phyloP scores from a whole-genome alignment of 2,888 invertebrate species.

The Pachycephus smyrnensis region DNA sequence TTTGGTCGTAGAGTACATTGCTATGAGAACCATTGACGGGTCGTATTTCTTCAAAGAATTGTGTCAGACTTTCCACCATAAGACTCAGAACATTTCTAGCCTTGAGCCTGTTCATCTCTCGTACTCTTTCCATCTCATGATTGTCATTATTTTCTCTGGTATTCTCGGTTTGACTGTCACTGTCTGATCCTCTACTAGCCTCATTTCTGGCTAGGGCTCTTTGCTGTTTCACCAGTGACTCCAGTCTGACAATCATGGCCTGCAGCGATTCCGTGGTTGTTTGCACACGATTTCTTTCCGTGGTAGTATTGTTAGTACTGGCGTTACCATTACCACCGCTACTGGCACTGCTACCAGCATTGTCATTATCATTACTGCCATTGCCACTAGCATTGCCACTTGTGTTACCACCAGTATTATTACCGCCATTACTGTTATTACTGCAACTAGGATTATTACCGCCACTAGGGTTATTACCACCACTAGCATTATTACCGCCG shows the following conservation, averaged over 20 bases:
- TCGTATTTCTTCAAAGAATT: constrained; percentile 67
- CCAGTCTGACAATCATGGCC: constrained; percentile 48
- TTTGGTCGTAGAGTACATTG: constrained; percentile 53
- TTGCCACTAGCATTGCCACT: constrained; percentile 47
- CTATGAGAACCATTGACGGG: constrained; percentile 45
- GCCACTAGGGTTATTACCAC: background rate
- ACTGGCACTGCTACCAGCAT: constrained; percentile 39
- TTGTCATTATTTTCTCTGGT: constrained; percentile 31
- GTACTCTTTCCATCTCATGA: constrained; percentile 44
- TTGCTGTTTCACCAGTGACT: constrained; percentile 46
- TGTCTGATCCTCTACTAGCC: constrained; percentile 25
- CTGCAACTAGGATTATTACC: background rate
- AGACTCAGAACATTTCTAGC: constrained; percentile 65
- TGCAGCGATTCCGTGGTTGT: constrained; percentile 43
- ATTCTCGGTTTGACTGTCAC: constrained; percentile 32
- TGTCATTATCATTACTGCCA: constrained; percentile 37
- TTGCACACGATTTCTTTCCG: constrained; percentile 21
- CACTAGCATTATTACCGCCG: background rate
- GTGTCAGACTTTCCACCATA: constrained; percentile 67
- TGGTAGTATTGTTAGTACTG: constrained; percentile 36
- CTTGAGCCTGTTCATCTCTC: constrained; percentile 43
- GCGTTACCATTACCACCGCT: constrained; percentile 66
- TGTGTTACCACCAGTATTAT: constrained; percentile 65
- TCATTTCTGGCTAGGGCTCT: constrained; percentile 35
- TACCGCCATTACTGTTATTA: background rate